Conservation (phyloP, 1,140 invertebrate genomes). For the Lasioglossum baleicum region DNA sequence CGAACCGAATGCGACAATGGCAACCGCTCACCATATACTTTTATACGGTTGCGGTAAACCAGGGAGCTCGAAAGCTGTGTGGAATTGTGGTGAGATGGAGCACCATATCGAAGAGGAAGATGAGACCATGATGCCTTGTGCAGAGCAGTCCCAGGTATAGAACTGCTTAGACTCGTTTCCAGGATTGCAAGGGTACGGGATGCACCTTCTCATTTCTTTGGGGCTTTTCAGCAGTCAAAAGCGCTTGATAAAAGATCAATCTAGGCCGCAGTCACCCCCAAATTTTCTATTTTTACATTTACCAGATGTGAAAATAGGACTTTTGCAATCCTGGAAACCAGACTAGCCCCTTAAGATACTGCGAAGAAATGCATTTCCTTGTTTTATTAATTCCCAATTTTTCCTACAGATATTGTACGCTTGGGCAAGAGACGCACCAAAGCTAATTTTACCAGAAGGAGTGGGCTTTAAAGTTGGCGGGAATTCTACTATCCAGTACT, state of each 20-base stretch:
- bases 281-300: too few species aligned
- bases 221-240: too few species aligned
- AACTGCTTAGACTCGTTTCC: not conserved
- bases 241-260: too few species aligned
- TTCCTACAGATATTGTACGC: constrained; percentile 92
- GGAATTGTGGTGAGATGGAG: constrained; percentile 97
- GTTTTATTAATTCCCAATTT: not conserved
- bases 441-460: constrained; percentile 90
- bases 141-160: constrained; percentile 85
- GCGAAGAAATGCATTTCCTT: too few species aligned
- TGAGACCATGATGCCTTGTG: constrained; percentile 85
- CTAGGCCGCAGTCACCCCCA: too few species aligned
- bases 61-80: constrained; percentile 88
- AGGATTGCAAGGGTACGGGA: too few species aligned
- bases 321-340: too few species aligned
- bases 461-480: constrained; percentile 90
- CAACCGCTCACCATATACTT: constrained; percentile 97
- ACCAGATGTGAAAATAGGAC: too few species aligned
- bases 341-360: not conserved
- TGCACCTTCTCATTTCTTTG: too few species aligned
- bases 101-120: constrained; percentile 71
- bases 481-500: constrained; percentile 86
- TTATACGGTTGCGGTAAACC: constrained; percentile 95
- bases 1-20: constrained; percentile 94
- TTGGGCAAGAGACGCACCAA: constrained; percentile 97